These are phyloP conservation scores for Lacerta bilineata DNA, from an alignment of 2,797 vertebrate species.

Conservation along the genomic window DNA sequence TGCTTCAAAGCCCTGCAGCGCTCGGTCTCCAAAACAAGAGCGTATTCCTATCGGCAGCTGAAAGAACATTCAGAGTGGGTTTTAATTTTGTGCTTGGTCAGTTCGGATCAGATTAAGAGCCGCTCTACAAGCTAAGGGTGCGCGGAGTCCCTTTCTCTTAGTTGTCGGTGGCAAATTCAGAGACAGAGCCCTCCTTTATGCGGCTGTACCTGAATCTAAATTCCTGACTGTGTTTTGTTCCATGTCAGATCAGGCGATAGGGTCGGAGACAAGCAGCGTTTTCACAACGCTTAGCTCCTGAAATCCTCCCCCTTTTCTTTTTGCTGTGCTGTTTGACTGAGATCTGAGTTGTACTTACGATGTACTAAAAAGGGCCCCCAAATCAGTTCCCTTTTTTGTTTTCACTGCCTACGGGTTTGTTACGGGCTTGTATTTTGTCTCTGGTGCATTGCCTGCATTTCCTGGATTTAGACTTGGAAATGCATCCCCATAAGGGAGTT, in stretches of 20 bases:
- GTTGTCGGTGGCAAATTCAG: background rate
- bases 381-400: background rate
- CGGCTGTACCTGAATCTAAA: background rate
- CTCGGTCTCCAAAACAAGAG: background rate
- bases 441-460: background rate
- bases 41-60: background rate
- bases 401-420: background rate
- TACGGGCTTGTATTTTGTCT: background rate
- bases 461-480: background rate
- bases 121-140: background rate
- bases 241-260: constrained; percentile 2
- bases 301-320: background rate
- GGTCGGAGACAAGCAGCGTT: background rate
- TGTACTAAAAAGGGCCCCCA: background rate
- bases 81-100: constrained; percentile 10
- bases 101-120: background rate
- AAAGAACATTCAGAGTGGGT: constrained; percentile 44
- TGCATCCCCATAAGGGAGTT: background rate
- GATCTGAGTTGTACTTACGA: background rate
- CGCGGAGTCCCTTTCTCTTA: background rate
- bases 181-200: constrained; percentile 8
- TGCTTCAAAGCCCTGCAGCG: background rate
- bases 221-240: background rate
- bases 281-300: background rate
- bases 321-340: background rate